phyloP scores from a whole-genome alignment of 92 coral and sea anemone species.

The Porites evermanni region DNA sequence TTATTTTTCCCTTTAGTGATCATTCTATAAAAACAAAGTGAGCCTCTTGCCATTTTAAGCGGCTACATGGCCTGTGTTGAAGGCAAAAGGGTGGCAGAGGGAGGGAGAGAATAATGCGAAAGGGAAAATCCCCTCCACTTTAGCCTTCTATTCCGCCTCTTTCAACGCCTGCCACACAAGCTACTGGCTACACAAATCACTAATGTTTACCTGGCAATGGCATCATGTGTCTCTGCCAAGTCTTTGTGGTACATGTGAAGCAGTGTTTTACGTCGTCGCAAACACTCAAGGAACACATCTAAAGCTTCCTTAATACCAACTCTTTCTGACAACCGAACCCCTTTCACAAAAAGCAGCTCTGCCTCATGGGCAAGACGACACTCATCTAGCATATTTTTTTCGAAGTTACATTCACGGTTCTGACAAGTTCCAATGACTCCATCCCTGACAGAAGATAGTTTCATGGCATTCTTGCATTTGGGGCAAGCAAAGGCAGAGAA shows the following conservation, averaged over 20 bases:
- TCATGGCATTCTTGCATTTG: conserved; percentile 80
- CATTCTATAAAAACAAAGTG: too few species aligned
- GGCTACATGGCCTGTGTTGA: too few species aligned
- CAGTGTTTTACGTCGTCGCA: conserved; percentile 81
- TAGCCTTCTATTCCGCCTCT: too few species aligned
- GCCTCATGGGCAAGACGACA: conserved; percentile 81
- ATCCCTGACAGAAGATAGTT: conserved; percentile 56
- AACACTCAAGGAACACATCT: conserved; percentile 80
- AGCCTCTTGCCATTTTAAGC: too few species aligned
- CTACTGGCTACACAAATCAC: too few species aligned
- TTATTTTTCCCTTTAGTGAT: too few species aligned
- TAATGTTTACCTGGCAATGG: conserved; percentile 80
- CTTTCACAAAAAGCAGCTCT: conserved; percentile 77
- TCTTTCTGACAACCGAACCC: conserved; percentile 79
- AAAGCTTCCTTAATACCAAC: conserved; percentile 86
- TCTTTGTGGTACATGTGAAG: conserved; percentile 89
- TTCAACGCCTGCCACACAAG: too few species aligned
- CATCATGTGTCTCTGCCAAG: conserved; percentile 97
- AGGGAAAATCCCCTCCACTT: too few species aligned
- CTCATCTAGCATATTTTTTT: conserved; percentile 75
- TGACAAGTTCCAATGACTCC: conserved; percentile 73
- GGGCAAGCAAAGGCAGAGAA: conserved; percentile 93
- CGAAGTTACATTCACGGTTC: conserved; percentile 76
- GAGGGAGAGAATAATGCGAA: too few species aligned
- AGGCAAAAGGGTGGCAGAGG: too few species aligned